Evolutionary conservation across 2,888 invertebrate genomes (phyloP).

Genomic region (Heliconius hortense): DNA sequence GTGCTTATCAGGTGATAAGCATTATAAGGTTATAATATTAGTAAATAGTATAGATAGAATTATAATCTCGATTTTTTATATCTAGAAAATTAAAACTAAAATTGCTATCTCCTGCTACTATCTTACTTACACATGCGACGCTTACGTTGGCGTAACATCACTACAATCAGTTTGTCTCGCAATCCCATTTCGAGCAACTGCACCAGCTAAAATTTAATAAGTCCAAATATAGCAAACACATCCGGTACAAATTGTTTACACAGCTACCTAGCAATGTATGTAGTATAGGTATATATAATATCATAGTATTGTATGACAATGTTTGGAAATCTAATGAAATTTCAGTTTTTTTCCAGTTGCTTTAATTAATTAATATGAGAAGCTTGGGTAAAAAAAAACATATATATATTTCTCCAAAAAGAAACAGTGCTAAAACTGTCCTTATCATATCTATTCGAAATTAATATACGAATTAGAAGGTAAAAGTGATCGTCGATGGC

Average conservation of each 20-base stretch:
- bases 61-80: not conserved
- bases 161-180: constrained; percentile 22
- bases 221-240: constrained; percentile 31
- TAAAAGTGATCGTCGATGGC: too few relatives aligned
- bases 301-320: not conserved
- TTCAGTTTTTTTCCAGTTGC: not conserved
- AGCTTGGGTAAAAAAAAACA: too few relatives aligned
- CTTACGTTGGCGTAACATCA: constrained; percentile 4
- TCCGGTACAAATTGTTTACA: constrained; percentile 26
- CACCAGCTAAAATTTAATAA: constrained; percentile 33
- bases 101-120: not conserved
- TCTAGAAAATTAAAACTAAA: not conserved
- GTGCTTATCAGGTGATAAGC: too few relatives aligned
- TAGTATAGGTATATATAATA: constrained; percentile 10
- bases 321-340: not conserved
- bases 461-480: too few relatives aligned
- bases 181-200: constrained; percentile 28
- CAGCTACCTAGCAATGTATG: not conserved
- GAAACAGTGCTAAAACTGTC: too few relatives aligned
- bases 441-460: too few relatives aligned
- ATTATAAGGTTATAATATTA: too few relatives aligned
- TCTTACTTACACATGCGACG: constrained; percentile 3
- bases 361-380: too few relatives aligned
- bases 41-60: not conserved
- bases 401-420: too few relatives aligned